Conservation (phyloP, 1,140 invertebrate genomes). For the Halotydeus destructor region DNA sequence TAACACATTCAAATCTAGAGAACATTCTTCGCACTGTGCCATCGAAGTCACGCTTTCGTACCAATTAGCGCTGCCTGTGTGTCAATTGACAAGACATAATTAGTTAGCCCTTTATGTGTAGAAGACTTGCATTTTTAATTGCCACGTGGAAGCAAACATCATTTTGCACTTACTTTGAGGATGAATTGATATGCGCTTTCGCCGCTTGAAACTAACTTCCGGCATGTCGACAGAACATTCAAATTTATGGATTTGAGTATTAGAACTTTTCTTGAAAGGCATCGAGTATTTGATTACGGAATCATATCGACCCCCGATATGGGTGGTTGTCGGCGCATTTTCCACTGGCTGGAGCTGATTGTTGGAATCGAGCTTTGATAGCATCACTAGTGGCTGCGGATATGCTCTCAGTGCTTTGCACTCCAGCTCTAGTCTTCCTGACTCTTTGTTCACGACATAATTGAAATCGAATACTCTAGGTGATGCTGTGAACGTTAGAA, state of each 20-base stretch:
- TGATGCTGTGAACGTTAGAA: too few relatives aligned
- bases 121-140: too few relatives aligned
- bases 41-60: too few relatives aligned
- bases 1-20: too few relatives aligned
- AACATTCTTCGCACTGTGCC: too few relatives aligned
- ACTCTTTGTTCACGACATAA: not conserved
- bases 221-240: conserved; percentile 10
- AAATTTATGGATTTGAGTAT: conserved; percentile 4
- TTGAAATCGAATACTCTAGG: conserved; percentile 8
- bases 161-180: too few relatives aligned
- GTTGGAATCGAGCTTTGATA: not conserved
- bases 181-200: conserved; percentile 12
- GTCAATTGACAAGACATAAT: too few relatives aligned
- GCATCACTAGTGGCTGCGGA: conserved; percentile 3
- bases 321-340: not conserved
- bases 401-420: conserved; percentile 5
- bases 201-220: not conserved
- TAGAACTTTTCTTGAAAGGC: not conserved
- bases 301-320: conserved; percentile 3
- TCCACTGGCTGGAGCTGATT: not conserved
- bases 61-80: too few relatives aligned
- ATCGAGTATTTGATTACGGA: not conserved
- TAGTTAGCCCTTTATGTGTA: too few relatives aligned
- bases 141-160: too few relatives aligned
- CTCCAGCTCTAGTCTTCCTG: conserved; percentile 3